phyloP scores from a whole-genome alignment of 2,888 invertebrate species.

The Clostera curtula region DNA sequence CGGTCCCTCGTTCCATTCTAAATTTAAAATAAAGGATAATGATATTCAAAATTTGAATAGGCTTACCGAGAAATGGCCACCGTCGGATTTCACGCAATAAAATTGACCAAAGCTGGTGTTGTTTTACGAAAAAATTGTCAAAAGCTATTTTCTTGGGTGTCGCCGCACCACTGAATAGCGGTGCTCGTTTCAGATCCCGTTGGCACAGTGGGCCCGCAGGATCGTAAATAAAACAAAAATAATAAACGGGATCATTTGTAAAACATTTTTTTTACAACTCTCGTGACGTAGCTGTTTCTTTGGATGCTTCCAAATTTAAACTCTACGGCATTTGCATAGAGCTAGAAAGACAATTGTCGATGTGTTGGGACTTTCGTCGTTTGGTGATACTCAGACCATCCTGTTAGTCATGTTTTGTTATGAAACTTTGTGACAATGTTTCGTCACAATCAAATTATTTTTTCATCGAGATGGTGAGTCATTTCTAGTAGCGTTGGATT shows the following conservation, averaged over 20 bases:
- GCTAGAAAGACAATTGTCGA: background rate
- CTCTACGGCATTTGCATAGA: slow-evolving; percentile 1
- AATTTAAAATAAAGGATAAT: slow-evolving; percentile 48
- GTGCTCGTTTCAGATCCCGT: slow-evolving; percentile 41
- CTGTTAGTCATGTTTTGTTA: slow-evolving; percentile 25
- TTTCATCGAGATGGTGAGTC: slow-evolving; percentile 1
- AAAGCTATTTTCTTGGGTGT: slow-evolving; percentile 25
- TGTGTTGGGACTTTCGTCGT: slow-evolving; percentile 29
- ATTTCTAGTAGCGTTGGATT: background rate
- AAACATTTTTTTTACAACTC: slow-evolving; percentile 45
- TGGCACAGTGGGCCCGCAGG: slow-evolving; percentile 52
- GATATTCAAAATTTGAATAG: slow-evolving; percentile 35
- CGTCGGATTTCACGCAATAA: slow-evolving; percentile 58
- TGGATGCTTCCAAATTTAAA: slow-evolving; percentile 5
- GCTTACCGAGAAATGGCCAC: slow-evolving; percentile 52
- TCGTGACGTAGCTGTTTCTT: background rate
- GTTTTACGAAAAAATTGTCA: slow-evolving; percentile 52
- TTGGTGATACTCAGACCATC: slow-evolving; percentile 25
- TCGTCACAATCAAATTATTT: slow-evolving; percentile 6
- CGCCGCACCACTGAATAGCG: slow-evolving; percentile 37
- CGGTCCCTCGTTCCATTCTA: slow-evolving; percentile 41
- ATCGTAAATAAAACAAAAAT: slow-evolving; percentile 58
- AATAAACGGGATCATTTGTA: slow-evolving; percentile 65
- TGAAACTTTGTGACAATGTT: slow-evolving; percentile 20
- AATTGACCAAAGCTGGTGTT: slow-evolving; percentile 35